Percentiles rank a stretch among this genome's conserved stretches.
These are phyloP conservation scores for Dunckerocampus dactyliophorus DNA, from an alignment of 2,113 vertebrate genomes.

Conservation along the genomic window DNA sequence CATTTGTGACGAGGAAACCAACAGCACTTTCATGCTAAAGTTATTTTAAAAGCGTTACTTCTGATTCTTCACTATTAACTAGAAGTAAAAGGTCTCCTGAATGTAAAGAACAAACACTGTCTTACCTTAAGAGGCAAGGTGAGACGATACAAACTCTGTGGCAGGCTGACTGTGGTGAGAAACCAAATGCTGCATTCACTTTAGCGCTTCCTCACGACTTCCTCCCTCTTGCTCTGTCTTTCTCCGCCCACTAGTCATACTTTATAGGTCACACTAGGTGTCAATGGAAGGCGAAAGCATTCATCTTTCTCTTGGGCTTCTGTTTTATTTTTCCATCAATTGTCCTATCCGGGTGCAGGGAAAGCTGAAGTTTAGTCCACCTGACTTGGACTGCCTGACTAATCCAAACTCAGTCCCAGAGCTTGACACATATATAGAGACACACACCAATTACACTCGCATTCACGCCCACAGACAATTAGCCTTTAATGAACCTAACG, in stretches of 20 bases:
- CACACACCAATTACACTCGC: background rate
- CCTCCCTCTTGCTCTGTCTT: conserved; percentile 26
- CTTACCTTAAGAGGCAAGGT: conserved; percentile 42
- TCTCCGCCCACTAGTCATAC: conserved; percentile 42
- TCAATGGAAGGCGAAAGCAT: background rate
- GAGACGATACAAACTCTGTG: conserved; percentile 2
- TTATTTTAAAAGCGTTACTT: background rate
- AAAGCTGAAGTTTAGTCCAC: background rate
- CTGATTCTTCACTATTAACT: background rate
- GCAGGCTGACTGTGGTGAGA: conserved; percentile 10
- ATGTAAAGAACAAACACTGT: background rate
- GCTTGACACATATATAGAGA: background rate
- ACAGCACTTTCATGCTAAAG: background rate
- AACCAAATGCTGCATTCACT: conserved; percentile 21
- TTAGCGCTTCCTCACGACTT: conserved; percentile 51
- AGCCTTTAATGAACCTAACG: background rate
- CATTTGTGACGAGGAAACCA: background rate
- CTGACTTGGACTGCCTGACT: background rate
- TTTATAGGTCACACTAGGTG: conserved; percentile 5
- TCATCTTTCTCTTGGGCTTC: background rate
- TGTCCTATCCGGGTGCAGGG: background rate
- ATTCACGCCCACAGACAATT: background rate
- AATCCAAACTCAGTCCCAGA: no score
- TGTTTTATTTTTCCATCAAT: background rate
- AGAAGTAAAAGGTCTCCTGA: background rate